Evolutionary conservation across 2,113 vertebrate genomes (phyloP).

Genomic region (Notarius lentiginosus): DNA sequence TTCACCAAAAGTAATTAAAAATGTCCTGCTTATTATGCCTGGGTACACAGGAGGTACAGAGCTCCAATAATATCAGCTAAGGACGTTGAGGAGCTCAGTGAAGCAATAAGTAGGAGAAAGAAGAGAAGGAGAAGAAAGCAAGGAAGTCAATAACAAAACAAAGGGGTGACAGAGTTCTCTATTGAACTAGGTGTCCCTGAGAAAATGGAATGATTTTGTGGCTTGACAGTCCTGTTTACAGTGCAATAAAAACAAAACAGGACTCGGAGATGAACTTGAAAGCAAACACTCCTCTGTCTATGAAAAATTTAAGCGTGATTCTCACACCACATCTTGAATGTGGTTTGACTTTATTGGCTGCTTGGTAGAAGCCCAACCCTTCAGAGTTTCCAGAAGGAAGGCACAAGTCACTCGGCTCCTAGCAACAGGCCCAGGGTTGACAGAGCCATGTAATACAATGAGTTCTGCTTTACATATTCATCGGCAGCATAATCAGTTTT

Average conservation of each 20-base stretch:
- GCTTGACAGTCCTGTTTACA: neutral
- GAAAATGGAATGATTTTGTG: neutral
- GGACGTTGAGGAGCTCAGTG: constrained; percentile 24
- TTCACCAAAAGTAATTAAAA: constrained; percentile 38
- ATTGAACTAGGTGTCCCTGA: neutral
- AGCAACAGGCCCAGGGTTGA: constrained; percentile 42
- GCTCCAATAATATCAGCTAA: constrained; percentile 2
- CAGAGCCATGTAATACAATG: neutral
- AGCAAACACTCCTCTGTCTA: constrained; percentile 45
- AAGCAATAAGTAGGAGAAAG: constrained; percentile 35
- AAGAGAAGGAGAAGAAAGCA: neutral
- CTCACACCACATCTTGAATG: constrained; percentile 26
- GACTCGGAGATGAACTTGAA: constrained; percentile 48
- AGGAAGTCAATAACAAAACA: neutral
- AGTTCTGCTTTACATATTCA: constrained; percentile 7
- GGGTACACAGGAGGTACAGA: constrained; percentile 2
- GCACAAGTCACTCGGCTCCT: constrained; percentile 30
- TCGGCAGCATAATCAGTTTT: neutral
- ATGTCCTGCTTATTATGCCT: constrained; percentile 36
- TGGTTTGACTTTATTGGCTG: constrained; percentile 34
- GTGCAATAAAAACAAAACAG: constrained; percentile 39
- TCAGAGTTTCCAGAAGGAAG: constrained; percentile 46
- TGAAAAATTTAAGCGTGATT: constrained; percentile 43
- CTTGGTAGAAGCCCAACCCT: constrained; percentile 22
- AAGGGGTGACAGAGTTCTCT: neutral